Evolutionary conservation across 2,113 vertebrate genomes (phyloP).

Genomic region (Pogona vitticeps): DNA sequence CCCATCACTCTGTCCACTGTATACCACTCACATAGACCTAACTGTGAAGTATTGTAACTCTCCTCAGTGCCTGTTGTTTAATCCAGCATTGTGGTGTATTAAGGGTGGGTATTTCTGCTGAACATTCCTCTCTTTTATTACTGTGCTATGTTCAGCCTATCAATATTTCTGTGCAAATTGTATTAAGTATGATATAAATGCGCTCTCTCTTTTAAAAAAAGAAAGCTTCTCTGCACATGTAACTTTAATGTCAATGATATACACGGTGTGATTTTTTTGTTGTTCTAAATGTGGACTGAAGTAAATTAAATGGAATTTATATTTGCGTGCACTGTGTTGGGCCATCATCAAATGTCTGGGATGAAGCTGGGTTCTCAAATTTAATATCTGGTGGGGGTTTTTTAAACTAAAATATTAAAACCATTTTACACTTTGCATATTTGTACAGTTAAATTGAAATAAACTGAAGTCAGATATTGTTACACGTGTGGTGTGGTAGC

Average conservation of each 20-base stretch:
- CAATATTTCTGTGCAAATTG: constrained; percentile 49
- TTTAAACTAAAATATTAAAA: constrained; percentile 66
- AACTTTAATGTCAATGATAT: constrained; percentile 46
- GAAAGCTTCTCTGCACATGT: constrained; percentile 48
- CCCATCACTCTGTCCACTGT: too few relatives aligned
- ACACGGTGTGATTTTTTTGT: constrained; percentile 39
- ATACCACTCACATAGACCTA: constrained; percentile 1
- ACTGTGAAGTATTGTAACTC: constrained; percentile 61
- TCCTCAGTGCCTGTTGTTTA: constrained; percentile 64
- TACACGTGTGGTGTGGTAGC: background rate
- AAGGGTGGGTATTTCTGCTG: constrained; percentile 19
- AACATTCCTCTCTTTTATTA: constrained; percentile 41
- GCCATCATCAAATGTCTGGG: constrained; percentile 62
- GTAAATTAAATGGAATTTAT: constrained; percentile 51
- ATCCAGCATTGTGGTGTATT: constrained; percentile 54
- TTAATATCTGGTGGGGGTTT: constrained; percentile 52
- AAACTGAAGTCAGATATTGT: constrained; percentile 65
- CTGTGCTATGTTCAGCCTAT: constrained; percentile 38
- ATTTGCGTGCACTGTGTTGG: constrained; percentile 52
- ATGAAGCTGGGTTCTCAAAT: constrained; percentile 63
- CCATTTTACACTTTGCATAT: constrained; percentile 71
- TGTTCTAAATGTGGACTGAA: constrained; percentile 44
- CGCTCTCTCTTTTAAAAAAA: constrained; percentile 11
- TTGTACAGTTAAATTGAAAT: constrained; percentile 78
- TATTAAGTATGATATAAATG: constrained; percentile 36